Percentiles rank a stretch among this genome's conserved stretches.
Evolutionary conservation across 2,888 invertebrate species (phyloP).

Genomic region (Brenthis ino): DNA sequence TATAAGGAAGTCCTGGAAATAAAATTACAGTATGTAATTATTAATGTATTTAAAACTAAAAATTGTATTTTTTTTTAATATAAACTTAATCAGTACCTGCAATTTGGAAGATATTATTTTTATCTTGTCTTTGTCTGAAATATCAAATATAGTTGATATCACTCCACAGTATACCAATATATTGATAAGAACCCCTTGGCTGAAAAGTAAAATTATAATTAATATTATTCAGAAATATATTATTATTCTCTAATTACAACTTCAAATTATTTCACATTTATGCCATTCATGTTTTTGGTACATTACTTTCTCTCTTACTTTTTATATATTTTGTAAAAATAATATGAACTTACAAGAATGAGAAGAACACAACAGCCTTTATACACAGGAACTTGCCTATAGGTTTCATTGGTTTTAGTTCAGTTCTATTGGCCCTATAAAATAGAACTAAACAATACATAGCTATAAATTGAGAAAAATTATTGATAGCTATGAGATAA

Average conservation of each 20-base stretch:
- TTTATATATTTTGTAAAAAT: conserved; percentile 1
- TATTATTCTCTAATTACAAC: too few species aligned
- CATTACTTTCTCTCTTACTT: not conserved
- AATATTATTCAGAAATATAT: conserved; percentile 27
- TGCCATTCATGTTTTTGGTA: too few species aligned
- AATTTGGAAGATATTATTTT: conserved; percentile 91
- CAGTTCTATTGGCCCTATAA: conserved; percentile 93
- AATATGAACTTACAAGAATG: conserved; percentile 93
- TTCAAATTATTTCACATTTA: too few species aligned
- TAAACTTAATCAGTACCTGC: conserved; percentile 81
- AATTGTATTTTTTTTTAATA: not conserved
- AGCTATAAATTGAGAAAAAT: conserved; percentile 96
- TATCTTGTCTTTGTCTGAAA: conserved; percentile 84
- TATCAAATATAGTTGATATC: conserved; percentile 89
- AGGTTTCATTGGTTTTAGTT: conserved; percentile 95
- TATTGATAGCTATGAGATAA: conserved; percentile 93
- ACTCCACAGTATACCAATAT: conserved; percentile 91
- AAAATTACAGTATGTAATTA: conserved; percentile 18
- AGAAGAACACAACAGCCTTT: conserved; percentile 98
- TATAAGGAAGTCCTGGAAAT: conserved; percentile 93
- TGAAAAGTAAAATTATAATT: conserved; percentile 65
- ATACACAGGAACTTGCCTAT: conserved; percentile 98
- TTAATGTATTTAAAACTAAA: too few species aligned
- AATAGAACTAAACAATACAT: conserved; percentile 98
- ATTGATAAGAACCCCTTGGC: conserved; percentile 95